Evolutionary conservation across 2,888 invertebrate genomes (phyloP).

Genomic region (Zaprionus lineosus): DNA sequence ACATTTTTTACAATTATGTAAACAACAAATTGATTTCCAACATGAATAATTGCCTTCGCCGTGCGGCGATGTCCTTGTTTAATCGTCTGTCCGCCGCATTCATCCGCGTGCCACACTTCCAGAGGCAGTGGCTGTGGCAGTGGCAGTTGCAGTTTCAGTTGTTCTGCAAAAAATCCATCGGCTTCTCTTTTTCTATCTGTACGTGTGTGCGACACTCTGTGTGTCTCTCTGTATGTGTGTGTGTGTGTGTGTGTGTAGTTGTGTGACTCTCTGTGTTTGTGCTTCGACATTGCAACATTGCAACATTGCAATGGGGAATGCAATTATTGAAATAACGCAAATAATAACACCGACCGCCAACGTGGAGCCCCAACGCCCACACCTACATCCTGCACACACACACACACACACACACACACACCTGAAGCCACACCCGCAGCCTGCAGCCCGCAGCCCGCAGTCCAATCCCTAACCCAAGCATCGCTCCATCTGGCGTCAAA

Average conservation of each 20-base stretch:
- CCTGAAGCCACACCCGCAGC: neutral
- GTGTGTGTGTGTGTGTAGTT: slow-evolving; percentile 13
- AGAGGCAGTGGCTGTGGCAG: too few relatives aligned
- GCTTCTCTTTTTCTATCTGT: too few relatives aligned
- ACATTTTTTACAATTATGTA: slow-evolving; percentile 81
- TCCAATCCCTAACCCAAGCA: neutral
- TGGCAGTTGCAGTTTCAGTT: too few relatives aligned
- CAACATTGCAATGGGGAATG: slow-evolving; percentile 55
- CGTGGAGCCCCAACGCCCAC: neutral
- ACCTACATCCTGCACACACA: neutral
- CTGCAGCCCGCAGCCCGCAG: too few relatives aligned
- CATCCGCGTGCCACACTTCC: too few relatives aligned
- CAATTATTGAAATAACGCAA: slow-evolving; percentile 70
- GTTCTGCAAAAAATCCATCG: too few relatives aligned
- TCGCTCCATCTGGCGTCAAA: slow-evolving; percentile 68
- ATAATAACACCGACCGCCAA: slow-evolving; percentile 34
- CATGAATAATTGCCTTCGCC: slow-evolving; percentile 75
- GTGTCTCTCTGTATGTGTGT: slow-evolving; percentile 2
- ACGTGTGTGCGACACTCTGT: too few relatives aligned
- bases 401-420: too few relatives aligned
- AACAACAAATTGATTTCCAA: slow-evolving; percentile 81
- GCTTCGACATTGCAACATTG: slow-evolving; percentile 4
- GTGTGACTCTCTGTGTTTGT: slow-evolving; percentile 2
- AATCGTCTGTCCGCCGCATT: slow-evolving; percentile 15
- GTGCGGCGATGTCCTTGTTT: slow-evolving; percentile 42